These are phyloP conservation scores for Pycnonotus jocosus DNA, from an alignment of 2,113 vertebrate genomes.

Conservation along the genomic window DNA sequence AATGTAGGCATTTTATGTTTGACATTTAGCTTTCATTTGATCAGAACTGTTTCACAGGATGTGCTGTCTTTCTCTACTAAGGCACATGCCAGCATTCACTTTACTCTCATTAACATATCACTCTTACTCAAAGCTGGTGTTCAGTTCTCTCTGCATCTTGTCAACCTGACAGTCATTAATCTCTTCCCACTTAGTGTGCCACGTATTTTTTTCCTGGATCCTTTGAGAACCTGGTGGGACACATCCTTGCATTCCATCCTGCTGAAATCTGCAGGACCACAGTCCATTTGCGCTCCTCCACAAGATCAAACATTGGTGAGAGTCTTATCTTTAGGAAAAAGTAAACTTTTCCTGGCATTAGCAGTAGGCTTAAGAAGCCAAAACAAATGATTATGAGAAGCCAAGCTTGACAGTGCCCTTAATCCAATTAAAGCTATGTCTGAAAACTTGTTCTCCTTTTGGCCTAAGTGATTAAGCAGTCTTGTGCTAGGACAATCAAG, in stretches of 20 bases:
- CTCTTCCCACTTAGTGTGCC: neutral
- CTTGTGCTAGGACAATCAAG: neutral
- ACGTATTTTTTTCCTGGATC: neutral
- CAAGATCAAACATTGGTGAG: rapidly evolving
- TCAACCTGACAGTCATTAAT: neutral
- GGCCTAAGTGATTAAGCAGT: neutral
- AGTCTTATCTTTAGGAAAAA: neutral
- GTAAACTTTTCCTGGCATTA: neutral
- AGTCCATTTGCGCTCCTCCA: neutral
- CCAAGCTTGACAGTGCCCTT: neutral
- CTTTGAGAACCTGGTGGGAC: neutral
- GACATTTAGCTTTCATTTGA: neutral
- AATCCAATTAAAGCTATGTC: neutral
- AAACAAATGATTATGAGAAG: neutral
- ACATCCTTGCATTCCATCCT: neutral
- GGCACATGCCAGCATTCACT: neutral
- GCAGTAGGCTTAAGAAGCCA: neutral
- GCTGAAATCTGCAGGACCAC: neutral
- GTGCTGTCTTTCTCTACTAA: neutral
- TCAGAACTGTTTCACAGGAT: neutral
- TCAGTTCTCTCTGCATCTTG: neutral
- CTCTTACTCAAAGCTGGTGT: neutral
- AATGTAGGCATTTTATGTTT: neutral
- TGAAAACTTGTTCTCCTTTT: neutral
- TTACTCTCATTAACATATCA: neutral